phyloP scores from a whole-genome alignment of 2,797 vertebrate genomes.

The Euthynnus affinis region DNA sequence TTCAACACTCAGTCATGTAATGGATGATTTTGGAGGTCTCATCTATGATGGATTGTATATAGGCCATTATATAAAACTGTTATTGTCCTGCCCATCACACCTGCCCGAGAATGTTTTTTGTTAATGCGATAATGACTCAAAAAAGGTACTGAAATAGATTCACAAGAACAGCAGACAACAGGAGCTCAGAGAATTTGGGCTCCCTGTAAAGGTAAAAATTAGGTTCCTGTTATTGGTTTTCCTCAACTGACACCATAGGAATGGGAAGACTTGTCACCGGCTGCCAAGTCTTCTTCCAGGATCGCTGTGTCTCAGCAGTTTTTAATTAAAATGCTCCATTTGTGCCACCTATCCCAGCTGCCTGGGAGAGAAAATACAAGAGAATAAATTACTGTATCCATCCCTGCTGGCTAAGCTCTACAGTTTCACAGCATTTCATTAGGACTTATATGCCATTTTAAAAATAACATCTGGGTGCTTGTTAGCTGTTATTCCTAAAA shows the following conservation, averaged over 20 bases:
- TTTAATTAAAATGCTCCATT: conserved; percentile 86
- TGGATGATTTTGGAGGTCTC: background rate
- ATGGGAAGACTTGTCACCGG: conserved; percentile 49
- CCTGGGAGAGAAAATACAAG: conserved; percentile 70
- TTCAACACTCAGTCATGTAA: background rate
- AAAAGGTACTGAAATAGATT: conserved; percentile 28
- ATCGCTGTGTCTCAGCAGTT: conserved; percentile 82
- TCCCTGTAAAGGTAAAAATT: conserved; percentile 57
- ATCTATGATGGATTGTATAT: background rate
- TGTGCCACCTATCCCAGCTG: conserved; percentile 76
- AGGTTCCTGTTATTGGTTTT: conserved; percentile 61
- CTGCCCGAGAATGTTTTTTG: background rate
- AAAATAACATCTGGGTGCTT: conserved; percentile 48
- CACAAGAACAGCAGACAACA: conserved; percentile 19
- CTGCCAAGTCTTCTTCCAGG: conserved; percentile 70
- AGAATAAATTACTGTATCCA: conserved; percentile 68
- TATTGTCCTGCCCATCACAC: background rate
- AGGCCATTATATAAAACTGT: background rate
- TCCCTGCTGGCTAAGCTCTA: conserved; percentile 61
- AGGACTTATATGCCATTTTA: conserved; percentile 53
- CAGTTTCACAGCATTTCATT: conserved; percentile 60
- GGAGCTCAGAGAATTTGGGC: conserved; percentile 2
- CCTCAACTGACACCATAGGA: conserved; percentile 48
- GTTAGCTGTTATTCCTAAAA: conserved; percentile 28
- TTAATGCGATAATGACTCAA: background rate